These are phyloP conservation scores for Struthio camelus DNA, from an alignment of 2,113 vertebrate genomes.

Conservation along the genomic window DNA sequence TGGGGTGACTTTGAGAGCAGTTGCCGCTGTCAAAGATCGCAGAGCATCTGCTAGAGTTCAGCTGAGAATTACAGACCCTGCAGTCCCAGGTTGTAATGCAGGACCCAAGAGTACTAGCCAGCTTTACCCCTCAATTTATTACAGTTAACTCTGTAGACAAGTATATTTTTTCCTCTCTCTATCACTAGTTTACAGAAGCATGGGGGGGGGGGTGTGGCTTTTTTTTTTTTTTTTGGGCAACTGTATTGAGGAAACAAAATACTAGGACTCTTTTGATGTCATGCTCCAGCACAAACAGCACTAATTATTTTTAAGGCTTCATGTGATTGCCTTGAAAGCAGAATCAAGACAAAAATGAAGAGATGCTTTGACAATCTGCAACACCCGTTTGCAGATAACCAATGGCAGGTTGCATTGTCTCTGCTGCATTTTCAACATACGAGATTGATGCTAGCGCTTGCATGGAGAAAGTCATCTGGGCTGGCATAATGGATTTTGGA, in stretches of 20 bases:
- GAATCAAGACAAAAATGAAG: neutral
- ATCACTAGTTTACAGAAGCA: neutral
- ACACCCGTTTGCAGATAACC: rapidly evolving
- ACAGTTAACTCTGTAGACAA: neutral
- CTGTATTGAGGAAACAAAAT: neutral
- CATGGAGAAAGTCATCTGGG: neutral
- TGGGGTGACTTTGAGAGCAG: neutral
- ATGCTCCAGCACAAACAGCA: neutral
- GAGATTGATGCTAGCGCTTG: neutral
- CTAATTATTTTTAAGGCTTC: neutral
- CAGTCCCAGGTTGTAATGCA: neutral
- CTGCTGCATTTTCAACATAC: neutral
- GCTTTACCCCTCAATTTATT: neutral
- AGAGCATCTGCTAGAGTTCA: neutral
- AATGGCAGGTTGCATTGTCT: rapidly evolving
- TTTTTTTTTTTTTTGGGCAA: no score
- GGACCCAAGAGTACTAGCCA: neutral
- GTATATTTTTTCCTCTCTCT: neutral
- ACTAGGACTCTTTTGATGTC: neutral
- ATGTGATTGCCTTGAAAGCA: neutral
- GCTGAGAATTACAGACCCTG: neutral
- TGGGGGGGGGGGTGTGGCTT: no score
- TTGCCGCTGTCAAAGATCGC: neutral
- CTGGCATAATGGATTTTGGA: neutral
- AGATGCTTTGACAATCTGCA: neutral